Base-by-base conservation (phyloP, 2,113 vertebrate genomes). In the Ciconia maguari region DNA sequence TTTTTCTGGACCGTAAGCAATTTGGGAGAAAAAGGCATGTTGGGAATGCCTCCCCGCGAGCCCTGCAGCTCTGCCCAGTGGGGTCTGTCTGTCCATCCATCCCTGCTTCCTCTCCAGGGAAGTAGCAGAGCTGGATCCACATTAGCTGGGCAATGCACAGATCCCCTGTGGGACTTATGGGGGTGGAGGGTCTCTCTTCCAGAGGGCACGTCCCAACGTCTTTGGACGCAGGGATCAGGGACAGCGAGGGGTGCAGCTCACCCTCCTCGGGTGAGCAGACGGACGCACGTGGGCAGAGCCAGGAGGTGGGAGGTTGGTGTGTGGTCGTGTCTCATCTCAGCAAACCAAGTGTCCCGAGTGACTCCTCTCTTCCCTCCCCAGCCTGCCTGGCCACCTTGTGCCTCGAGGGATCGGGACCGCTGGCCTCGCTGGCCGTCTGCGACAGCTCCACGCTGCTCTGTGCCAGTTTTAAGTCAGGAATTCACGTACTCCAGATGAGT, bases 381-480 rank as follows among this genome's bases (percentile, higher is more conserved):
- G 99, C 96, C 55, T 99, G 99, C 98, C 96, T 99, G 84, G 98
- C 96, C 85, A 99, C 99, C 7, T 61, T 98, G 94, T 97, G 91
- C 83, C 97, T 99, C 70, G 99, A 99, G 38, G 99, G 99, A 52
- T 98, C 99, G 0, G 99, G 99, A 41, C 98, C 99, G 0, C 96
- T 99, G 96, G 97, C 98, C 29, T 99, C 99, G 2, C 95, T 99
- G 94, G 98, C 98, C 1, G 96, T 98, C 42, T 98, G 97, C 0
- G 98, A 99, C 95, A 93, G 95, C 75, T 64, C 62, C 84, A 98
- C 95, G 10, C 96, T 99, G 65, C 97, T 99, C 84, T 99, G 99
- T n/a, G 98, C 99, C 97, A 99, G 98, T 95, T 98, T 98, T 83
- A 98, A 96, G 97, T 96, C 94, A 0, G 99, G 99, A 46, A 98